phyloP scores from a whole-genome alignment of 2,888 invertebrate species.

The Metallyticus violacea region DNA sequence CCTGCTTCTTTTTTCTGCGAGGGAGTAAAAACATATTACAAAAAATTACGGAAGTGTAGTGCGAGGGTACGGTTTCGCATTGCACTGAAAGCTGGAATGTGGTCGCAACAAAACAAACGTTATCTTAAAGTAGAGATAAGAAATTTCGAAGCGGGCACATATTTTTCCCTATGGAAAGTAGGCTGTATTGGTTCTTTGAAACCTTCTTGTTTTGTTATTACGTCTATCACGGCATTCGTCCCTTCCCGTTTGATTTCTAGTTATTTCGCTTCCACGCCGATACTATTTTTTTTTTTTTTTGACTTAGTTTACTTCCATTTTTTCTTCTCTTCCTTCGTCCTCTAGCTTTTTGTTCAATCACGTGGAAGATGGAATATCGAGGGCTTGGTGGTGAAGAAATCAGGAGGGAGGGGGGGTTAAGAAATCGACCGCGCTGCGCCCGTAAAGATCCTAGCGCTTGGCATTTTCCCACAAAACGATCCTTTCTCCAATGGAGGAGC shows the following conservation, averaged over 20 bases:
- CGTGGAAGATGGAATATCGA: background rate
- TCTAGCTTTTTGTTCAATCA: background rate
- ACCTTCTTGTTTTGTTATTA: background rate
- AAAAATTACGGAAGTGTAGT: no score
- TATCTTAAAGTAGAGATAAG: no score
- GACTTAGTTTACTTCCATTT: background rate
- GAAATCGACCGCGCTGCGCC: background rate
- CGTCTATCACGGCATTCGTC: background rate
- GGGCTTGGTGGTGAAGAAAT: background rate
- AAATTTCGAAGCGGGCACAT: no score
- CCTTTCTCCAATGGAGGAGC: background rate
- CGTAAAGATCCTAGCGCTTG: background rate
- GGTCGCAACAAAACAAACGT: no score
- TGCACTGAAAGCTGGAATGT: no score
- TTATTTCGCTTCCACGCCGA: background rate
- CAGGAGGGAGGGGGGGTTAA: background rate
- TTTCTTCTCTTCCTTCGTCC: background rate
- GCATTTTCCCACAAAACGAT: background rate
- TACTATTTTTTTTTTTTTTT: background rate
- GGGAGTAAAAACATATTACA: no score
- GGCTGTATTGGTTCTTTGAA: no score
- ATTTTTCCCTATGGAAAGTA: no score
- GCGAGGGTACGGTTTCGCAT: no score
- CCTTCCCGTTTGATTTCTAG: background rate
- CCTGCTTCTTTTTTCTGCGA: background rate